These are phyloP conservation scores for Toxonevra muliebris DNA, from an alignment of 2,888 invertebrate species.

Conservation along the genomic window DNA sequence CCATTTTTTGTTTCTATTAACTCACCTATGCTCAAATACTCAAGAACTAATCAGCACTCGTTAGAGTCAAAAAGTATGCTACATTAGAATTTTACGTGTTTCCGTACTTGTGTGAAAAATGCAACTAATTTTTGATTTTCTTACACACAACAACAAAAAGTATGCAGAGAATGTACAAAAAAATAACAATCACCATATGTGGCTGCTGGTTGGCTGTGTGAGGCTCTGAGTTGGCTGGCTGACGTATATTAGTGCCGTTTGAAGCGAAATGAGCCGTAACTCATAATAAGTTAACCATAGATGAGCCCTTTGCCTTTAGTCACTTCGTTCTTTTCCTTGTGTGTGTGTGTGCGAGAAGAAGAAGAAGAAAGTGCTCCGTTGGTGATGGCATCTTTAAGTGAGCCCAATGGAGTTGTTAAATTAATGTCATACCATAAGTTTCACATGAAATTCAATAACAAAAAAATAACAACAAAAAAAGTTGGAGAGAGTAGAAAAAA, in stretches of 20 bases:
- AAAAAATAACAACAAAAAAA: slow-evolving; percentile 29
- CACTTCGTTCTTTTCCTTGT: background rate
- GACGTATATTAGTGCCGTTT: slow-evolving; percentile 17
- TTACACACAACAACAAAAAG: too few species aligned
- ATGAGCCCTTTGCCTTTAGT: background rate
- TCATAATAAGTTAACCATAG: slow-evolving; percentile 17
- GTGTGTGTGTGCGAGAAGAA: background rate
- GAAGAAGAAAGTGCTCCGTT: slow-evolving; percentile 25
- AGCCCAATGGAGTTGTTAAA: slow-evolving; percentile 53
- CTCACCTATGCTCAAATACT: too few species aligned
- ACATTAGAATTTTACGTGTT: too few species aligned
- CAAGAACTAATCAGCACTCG: too few species aligned
- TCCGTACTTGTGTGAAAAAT: too few species aligned
- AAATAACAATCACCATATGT: too few species aligned
- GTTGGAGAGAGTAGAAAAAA: background rate
- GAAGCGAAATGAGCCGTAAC: background rate
- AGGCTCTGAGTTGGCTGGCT: slow-evolving; percentile 25
- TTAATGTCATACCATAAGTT: slow-evolving; percentile 60
- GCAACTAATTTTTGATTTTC: too few species aligned
- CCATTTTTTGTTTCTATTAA: too few species aligned
- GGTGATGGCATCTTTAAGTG: slow-evolving; percentile 39
- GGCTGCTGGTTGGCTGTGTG: too few species aligned
- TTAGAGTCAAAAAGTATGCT: too few species aligned
- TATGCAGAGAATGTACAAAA: too few species aligned
- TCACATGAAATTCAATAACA: slow-evolving; percentile 57